phyloP scores from a whole-genome alignment of 1,140 invertebrate genomes.

The Nylanderia fulva region DNA sequence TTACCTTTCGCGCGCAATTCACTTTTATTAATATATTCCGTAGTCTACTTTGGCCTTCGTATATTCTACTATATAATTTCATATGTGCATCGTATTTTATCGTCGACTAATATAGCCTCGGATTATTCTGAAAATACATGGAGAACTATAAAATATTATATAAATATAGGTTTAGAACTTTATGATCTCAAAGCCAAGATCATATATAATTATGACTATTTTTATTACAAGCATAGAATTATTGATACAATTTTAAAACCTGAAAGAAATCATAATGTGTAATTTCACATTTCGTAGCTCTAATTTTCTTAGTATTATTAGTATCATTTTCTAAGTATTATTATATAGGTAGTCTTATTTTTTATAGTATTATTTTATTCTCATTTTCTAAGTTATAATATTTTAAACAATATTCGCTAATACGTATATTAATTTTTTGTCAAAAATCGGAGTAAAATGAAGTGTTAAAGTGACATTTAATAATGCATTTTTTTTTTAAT shows the following conservation, averaged over 20 bases:
- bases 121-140: neutral
- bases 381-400: neutral
- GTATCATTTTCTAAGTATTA: neutral
- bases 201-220: neutral
- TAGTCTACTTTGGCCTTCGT: neutral
- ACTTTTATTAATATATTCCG: constrained; percentile 41
- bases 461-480: no score
- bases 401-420: no score
- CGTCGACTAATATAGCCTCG: neutral
- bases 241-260: neutral
- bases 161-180: neutral
- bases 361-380: neutral
- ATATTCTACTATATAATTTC: constrained; percentile 20
- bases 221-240: neutral
- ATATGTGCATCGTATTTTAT: constrained; percentile 21
- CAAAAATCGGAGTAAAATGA: neutral
- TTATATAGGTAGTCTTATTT: neutral
- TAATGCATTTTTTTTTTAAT: no score
- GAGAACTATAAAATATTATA: neutral
- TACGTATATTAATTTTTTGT: neutral
- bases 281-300: neutral
- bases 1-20: neutral
- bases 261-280: neutral
- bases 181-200: neutral
- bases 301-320: neutral